These are phyloP conservation scores for Dendrocincla tyrannina DNA, from an alignment of 2,797 vertebrate genomes.

Conservation along the genomic window DNA sequence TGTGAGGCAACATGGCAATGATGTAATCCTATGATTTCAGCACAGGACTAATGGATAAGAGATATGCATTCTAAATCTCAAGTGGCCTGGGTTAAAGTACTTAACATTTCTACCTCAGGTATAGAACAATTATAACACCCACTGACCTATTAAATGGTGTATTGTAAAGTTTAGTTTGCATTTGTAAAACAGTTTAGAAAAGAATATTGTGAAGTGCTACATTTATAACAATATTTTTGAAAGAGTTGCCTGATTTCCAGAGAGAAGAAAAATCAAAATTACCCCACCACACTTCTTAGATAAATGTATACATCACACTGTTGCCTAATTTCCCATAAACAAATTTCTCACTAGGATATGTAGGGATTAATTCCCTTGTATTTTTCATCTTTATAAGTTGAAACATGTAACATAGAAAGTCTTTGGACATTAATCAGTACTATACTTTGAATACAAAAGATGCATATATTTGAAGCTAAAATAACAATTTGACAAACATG, in stretches of 20 bases:
- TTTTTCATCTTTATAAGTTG: not conserved
- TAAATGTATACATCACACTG: not conserved
- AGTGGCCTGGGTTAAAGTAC: not conserved
- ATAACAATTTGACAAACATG: not conserved
- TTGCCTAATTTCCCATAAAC: not conserved
- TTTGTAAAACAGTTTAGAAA: not conserved
- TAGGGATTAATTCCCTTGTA: not conserved
- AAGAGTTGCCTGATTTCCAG: not conserved
- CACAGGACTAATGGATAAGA: not conserved
- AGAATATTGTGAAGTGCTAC: not conserved
- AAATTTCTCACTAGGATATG: not conserved
- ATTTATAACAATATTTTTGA: not conserved
- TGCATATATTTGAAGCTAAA: not conserved
- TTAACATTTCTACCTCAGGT: not conserved
- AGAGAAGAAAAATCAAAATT: not conserved
- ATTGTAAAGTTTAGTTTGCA: not conserved
- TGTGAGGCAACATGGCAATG: not conserved
- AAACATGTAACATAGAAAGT: not conserved
- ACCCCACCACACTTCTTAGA: not conserved
- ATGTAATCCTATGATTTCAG: slow-evolving; percentile 55
- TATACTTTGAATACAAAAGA: not conserved
- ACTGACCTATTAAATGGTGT: not conserved
- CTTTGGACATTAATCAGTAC: not conserved
- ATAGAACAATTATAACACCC: not conserved
- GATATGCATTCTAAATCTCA: not conserved